Evolutionary conservation across 2,113 vertebrate genomes (phyloP), one percentile per base, ranked within the genome.

Genomic region (Alaudala cheleensis): DNA sequence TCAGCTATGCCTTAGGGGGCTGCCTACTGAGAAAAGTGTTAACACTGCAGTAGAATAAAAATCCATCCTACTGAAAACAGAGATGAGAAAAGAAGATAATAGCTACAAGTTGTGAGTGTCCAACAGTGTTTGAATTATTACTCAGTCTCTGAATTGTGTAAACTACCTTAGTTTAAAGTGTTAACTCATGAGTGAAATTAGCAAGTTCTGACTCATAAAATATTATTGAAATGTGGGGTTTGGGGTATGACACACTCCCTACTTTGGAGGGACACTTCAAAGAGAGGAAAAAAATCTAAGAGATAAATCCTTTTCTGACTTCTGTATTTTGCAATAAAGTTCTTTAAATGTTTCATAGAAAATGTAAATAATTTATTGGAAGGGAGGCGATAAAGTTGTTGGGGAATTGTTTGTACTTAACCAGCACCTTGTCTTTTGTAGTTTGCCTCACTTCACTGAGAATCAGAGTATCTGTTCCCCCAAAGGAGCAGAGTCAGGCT

Each of bases 141-240:
- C 37, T 64, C 50, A 70, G 54, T 28, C 45, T 81, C 57, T 87
- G 66, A 73, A 82, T 79, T 85, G 49, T 78, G n/a, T 89, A 74
- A 91, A 58, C 21, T 73, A 73, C 47, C 45, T 76, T 71, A 77
- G 58, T 78, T 88, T 93, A 58, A 95, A 92, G 37, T 78, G 51
- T 74, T 81, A 91, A 66, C 25, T 95, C 62, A 31, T 92, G 69
- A 81, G 61, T 93, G 69, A 93, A 94, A 95, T 92, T 81, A 95
- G 53, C 42, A 77, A 47, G 9, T 72, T 82, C n/a, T 82, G n/a
- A 57, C 54, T 87, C 60, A 40, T 18, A 65, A 84, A 93, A 89
- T 85, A 70, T 56, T 81, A 73, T 60, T 79, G 50, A 81, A 90
- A 82, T 56, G 16, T 3, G 2, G 18, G 47, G 57, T 58, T 83